Base-by-base conservation (phyloP, 2,888 invertebrate genomes). In the Pantelozetes paolii region DNA sequence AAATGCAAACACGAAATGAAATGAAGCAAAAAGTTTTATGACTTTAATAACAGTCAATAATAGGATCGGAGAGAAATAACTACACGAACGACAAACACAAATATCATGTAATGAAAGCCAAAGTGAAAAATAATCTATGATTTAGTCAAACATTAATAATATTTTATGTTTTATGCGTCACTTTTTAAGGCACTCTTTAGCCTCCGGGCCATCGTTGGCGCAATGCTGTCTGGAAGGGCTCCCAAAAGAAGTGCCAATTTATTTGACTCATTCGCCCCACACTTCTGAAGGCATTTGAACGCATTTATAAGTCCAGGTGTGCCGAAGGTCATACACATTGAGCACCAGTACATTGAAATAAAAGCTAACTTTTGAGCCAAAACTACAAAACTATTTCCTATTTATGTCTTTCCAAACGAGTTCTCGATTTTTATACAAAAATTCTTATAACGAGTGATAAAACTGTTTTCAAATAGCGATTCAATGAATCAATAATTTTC, bases 191-290 rank as follows among this genome's bases (percentile, higher is more conserved):
- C 32, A 23, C 32, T 42, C 67, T 73, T 36, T 67, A 50, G 71
- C 57, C 70, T 28, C 26, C 36, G 71, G 74, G 32, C 50, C 28
- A 50, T 30, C 32, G 40, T 32, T 70, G 74, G 74, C 74, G 74
- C 74, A 70, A 74, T 70, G 74, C 74, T 32, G 74, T 74, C 74
- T 74, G 74, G 70, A 36, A 18, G 18, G 45, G 18, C 45, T 45
- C 15, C 2, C n/a, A n/a, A 45, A 18, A 45, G 45, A 36, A 67
- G 67, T 67, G 67, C 42, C 42, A 67, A 54, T 67, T 67, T 42
- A 67, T 67, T 67, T 67, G 67, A 23, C 32, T 36, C 62, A 36
- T 36, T 32, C 62, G 23, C 67, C 42, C 20, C 42, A 42, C 54
- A 54, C 54, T 54, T 54, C 67, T 67, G 40, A 67, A 67, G 42